Evolutionary conservation across 2,888 invertebrate genomes (phyloP).

Genomic region (Microctonus hyperodae): DNA sequence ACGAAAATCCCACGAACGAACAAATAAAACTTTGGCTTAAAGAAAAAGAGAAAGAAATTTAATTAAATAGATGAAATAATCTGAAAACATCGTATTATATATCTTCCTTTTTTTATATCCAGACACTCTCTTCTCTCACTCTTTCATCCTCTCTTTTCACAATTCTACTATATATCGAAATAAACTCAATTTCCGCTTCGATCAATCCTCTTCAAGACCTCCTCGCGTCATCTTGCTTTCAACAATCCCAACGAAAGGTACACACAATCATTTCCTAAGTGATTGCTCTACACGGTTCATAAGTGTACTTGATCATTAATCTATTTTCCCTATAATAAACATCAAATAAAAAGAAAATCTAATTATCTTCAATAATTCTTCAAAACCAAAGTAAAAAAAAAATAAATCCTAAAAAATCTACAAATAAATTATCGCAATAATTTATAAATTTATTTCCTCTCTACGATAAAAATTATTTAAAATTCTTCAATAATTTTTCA

Average conservation of each 20-base stretch:
- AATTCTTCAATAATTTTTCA: too few species aligned
- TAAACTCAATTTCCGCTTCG: background rate
- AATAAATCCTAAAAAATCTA: too few species aligned
- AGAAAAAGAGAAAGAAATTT: background rate
- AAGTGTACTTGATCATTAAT: background rate
- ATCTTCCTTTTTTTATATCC: background rate
- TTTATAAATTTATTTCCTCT: too few species aligned
- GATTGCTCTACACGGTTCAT: background rate
- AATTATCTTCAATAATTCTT: too few species aligned
- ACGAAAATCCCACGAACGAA: too few species aligned
- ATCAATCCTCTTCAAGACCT: background rate
- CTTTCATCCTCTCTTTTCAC: background rate
- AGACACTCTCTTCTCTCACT: background rate
- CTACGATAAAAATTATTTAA: too few species aligned
- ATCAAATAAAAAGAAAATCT: too few species aligned
- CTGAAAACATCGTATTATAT: background rate
- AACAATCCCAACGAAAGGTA: background rate
- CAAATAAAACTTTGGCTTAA: too few species aligned
- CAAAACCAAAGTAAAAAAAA: too few species aligned
- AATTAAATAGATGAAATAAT: background rate
- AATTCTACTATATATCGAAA: background rate
- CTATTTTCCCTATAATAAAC: too few species aligned
- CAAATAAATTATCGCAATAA: too few species aligned
- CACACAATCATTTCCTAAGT: background rate
- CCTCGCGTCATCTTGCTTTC: background rate